These are phyloP conservation scores for Zosterops lateralis DNA, from an alignment of 2,113 vertebrate species.

Conservation along the genomic window DNA sequence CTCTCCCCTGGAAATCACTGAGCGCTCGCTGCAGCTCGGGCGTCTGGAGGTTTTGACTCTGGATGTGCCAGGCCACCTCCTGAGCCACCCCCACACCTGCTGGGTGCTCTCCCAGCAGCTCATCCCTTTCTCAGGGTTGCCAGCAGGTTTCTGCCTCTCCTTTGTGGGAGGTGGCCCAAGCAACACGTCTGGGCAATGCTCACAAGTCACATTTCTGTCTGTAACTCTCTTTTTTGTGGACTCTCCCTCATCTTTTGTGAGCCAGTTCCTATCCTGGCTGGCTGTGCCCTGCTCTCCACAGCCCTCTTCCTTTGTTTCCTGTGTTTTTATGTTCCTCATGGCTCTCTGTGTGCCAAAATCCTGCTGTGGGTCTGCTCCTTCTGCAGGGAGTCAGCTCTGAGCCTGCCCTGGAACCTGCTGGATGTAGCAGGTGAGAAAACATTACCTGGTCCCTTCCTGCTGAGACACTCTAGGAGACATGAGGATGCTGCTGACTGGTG, in stretches of 20 bases:
- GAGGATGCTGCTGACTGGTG: not conserved
- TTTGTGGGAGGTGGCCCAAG: not conserved
- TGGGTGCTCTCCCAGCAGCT: not conserved
- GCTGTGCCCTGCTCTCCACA: not conserved
- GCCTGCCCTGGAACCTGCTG: not conserved
- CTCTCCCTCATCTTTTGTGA: not conserved
- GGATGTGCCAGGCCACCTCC: not conserved
- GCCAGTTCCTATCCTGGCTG: not conserved
- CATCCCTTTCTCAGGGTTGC: not conserved
- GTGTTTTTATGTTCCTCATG: fast-evolving
- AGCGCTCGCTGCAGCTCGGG: fast-evolving
- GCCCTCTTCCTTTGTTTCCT: not conserved
- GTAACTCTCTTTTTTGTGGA: not conserved
- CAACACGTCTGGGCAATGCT: fast-evolving
- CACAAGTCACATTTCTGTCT: not conserved
- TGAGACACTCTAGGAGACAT: not conserved
- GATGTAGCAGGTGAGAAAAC: not conserved
- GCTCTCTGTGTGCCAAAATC: not conserved
- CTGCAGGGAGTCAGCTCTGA: not conserved
- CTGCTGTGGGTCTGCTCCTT: not conserved
- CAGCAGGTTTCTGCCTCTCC: not conserved
- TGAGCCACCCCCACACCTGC: not conserved
- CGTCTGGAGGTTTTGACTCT: not conserved
- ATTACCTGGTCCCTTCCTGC: not conserved
- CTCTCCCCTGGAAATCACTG: not conserved